A percentile compares a stretch with the other conserved stretches of the same genome.
Evolutionary conservation across 2,888 invertebrate genomes (phyloP).

Genomic region (Zeuzera pyrina): DNA sequence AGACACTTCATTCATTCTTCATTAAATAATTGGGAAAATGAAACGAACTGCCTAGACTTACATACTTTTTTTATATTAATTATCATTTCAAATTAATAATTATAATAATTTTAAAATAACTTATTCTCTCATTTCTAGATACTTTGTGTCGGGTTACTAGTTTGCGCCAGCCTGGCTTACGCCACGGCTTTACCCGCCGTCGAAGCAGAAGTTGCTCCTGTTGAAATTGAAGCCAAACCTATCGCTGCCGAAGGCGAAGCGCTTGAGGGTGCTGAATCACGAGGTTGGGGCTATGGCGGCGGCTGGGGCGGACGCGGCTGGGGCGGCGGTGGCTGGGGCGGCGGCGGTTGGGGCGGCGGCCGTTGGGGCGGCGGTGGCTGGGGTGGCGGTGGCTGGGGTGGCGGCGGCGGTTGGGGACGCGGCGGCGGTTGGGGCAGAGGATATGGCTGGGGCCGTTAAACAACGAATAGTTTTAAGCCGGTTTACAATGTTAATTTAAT

Average conservation of each 20-base stretch:
- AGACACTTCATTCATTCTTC: too few species aligned
- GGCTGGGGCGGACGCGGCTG: slow-evolving; percentile 8
- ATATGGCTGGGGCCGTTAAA: slow-evolving; percentile 16
- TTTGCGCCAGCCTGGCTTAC: slow-evolving; percentile 35
- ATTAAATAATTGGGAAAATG: too few species aligned
- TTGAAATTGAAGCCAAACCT: slow-evolving; percentile 18
- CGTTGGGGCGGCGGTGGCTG: slow-evolving; percentile 2
- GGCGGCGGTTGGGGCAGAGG: too few species aligned
- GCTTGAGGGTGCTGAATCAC: neutral
- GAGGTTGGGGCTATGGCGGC: slow-evolving; percentile 10
- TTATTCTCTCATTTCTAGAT: slow-evolving; percentile 25
- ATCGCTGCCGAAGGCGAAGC: slow-evolving; percentile 20
- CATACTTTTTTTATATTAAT: too few species aligned
- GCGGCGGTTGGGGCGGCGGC: slow-evolving; percentile 4
- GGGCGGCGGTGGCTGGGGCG: slow-evolving; percentile 7
- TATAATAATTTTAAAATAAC: too few species aligned
- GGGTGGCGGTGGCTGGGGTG: slow-evolving; percentile 4
- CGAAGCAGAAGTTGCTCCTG: neutral
- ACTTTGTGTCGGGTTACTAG: slow-evolving; percentile 27
- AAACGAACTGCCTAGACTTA: too few species aligned
- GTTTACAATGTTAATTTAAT: neutral
- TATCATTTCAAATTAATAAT: too few species aligned
- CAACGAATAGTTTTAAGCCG: neutral
- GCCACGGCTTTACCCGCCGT: slow-evolving; percentile 10
- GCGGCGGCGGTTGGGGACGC: slow-evolving; percentile 4